Percentiles rank a stretch among this genome's conserved stretches.
Evolutionary conservation across 2,113 vertebrate species (phyloP).

Genomic region (Nothocercus julius): DNA sequence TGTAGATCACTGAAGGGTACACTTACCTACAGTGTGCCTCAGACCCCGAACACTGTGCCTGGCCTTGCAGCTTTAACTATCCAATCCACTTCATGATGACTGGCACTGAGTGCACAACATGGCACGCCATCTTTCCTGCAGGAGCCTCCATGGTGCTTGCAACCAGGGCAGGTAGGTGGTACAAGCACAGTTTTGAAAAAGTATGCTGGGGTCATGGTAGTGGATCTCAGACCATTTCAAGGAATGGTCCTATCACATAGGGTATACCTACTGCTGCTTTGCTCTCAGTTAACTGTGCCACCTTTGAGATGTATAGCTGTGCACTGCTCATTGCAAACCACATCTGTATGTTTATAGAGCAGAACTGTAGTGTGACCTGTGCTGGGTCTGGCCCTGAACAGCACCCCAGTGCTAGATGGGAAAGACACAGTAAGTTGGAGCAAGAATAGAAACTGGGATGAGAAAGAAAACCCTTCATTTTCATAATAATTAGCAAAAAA

Average conservation of each 20-base stretch:
- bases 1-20: background rate
- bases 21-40: background rate
- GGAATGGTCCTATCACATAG: background rate
- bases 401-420: background rate
- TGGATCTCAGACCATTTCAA: background rate
- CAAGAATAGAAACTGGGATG: background rate
- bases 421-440: background rate
- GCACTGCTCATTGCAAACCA: background rate
- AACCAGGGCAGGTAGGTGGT: background rate
- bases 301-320: background rate
- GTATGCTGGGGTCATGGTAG: background rate
- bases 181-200: accelerated
- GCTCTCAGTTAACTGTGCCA: background rate
- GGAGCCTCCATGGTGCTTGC: background rate
- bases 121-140: background rate
- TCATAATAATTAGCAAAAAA: background rate
- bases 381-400: background rate
- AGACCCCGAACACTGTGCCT: background rate
- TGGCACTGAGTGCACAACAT: background rate
- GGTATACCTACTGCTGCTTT: background rate
- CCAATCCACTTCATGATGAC: background rate
- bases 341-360: background rate
- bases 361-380: background rate
- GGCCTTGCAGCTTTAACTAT: background rate
- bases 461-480: background rate